These are phyloP conservation scores for Reticulitermes speratus DNA, from an alignment of 1,140 invertebrate genomes.

Conservation along the genomic window DNA sequence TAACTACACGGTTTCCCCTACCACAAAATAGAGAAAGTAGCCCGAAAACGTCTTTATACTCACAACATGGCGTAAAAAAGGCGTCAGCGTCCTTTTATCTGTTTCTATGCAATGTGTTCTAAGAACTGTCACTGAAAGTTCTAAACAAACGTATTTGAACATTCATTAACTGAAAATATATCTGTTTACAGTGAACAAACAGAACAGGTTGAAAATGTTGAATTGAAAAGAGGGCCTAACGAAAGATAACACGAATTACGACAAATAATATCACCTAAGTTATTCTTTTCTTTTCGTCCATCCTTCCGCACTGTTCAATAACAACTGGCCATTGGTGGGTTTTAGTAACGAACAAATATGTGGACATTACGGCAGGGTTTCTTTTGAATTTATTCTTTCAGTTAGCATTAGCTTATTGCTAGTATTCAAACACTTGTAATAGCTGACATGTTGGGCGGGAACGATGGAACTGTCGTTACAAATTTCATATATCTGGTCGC, in stretches of 20 bases:
- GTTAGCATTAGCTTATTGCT: background rate
- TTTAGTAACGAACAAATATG: background rate
- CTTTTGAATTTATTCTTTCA: background rate
- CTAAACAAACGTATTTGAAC: conserved; percentile 6
- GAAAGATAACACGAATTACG: background rate
- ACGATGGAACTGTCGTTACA: too few relatives aligned
- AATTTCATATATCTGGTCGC: too few relatives aligned
- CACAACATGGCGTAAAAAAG: too few relatives aligned
- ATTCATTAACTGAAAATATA: background rate
- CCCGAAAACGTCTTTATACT: too few relatives aligned
- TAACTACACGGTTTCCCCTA: too few relatives aligned
- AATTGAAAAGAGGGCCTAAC: background rate
- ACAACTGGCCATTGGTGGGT: background rate
- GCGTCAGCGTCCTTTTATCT: too few relatives aligned
- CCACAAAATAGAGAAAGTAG: too few relatives aligned
- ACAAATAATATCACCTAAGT: background rate
- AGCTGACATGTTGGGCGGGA: background rate
- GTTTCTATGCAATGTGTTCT: background rate
- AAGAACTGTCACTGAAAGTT: background rate
- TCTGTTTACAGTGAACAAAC: conserved; percentile 7
- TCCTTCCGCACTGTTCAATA: background rate
- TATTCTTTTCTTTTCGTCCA: too few relatives aligned
- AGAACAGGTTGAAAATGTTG: background rate
- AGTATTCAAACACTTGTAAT: background rate
- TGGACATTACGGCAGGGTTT: background rate